Evolutionary conservation across 2,888 invertebrate species (phyloP).

Genomic region (Operophtera brumata): DNA sequence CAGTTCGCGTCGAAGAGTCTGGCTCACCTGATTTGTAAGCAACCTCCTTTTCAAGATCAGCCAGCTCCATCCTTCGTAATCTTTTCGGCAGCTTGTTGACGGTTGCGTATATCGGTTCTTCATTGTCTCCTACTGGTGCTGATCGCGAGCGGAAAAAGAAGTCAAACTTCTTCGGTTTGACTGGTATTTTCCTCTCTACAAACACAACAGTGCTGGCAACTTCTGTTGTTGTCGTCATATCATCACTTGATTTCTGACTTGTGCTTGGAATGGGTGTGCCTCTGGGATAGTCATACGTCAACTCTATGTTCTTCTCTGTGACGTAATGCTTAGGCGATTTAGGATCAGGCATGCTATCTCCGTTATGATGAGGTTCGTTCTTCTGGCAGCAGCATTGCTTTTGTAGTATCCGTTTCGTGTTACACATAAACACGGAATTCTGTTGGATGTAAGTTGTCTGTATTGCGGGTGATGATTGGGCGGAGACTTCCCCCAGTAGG

Average conservation of each 20-base stretch:
- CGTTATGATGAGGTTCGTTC: conserved; percentile 42
- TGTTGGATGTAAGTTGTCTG: conserved; percentile 74
- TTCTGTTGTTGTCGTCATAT: conserved; percentile 73
- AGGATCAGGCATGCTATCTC: conserved; percentile 35
- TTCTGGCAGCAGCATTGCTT: conserved; percentile 70
- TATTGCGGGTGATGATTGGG: conserved; percentile 71
- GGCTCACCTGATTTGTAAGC: conserved; percentile 68
- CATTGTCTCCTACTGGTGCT: conserved; percentile 75
- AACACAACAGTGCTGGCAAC: conserved; percentile 77
- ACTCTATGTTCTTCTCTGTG: conserved; percentile 76
- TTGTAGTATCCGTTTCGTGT: conserved; percentile 68
- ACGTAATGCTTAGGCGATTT: conserved; percentile 66
- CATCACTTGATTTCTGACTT: conserved; percentile 61
- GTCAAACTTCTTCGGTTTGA: conserved; percentile 71
- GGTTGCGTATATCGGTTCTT: conserved; percentile 77
- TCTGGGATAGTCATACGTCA: conserved; percentile 76
- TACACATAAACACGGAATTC: conserved; percentile 77
- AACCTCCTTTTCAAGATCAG: conserved; percentile 74
- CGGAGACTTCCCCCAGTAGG: conserved; percentile 82
- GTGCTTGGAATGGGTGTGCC: conserved; percentile 61
- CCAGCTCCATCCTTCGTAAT: conserved; percentile 70
- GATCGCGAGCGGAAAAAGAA: conserved; percentile 76
- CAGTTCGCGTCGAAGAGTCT: conserved; percentile 69
- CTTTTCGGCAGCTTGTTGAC: conserved; percentile 78
- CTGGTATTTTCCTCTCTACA: conserved; percentile 73